Percentiles rank a stretch among this genome's conserved stretches.
Evolutionary conservation across 2,888 invertebrate genomes (phyloP).

Genomic region (Platypus cylindrus): DNA sequence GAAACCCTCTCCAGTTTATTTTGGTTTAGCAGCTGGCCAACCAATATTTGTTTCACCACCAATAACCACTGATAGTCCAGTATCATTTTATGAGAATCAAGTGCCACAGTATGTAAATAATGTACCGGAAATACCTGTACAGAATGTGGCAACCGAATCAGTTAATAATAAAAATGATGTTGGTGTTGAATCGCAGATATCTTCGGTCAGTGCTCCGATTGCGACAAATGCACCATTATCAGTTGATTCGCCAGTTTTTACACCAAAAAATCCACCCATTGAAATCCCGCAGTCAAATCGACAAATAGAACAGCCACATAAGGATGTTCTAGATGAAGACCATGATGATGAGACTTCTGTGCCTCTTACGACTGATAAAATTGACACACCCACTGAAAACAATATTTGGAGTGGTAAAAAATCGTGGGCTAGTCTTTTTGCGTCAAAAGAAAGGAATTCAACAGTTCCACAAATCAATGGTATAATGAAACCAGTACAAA

Average conservation of each 20-base stretch:
- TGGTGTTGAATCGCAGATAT: too few species aligned
- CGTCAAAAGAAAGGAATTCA: conserved; percentile 18
- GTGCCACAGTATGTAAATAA: conserved; percentile 5
- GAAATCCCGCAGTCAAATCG: too few species aligned
- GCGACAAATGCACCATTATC: conserved; percentile 8
- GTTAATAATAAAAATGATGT: too few species aligned
- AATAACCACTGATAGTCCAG: conserved; percentile 2
- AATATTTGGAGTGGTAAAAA: conserved; percentile 10
- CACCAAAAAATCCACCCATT: conserved; percentile 10
- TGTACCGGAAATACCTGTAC: too few species aligned
- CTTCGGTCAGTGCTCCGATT: neutral
- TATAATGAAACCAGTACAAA: conserved; percentile 7
- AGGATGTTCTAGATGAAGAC: too few species aligned
- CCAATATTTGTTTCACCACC: conserved; percentile 10
- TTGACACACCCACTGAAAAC: conserved; percentile 5
- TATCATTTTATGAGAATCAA: conserved; percentile 7
- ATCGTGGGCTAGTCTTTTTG: conserved; percentile 59
- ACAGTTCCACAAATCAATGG: conserved; percentile 17
- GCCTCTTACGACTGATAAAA: neutral
- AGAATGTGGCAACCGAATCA: too few species aligned
- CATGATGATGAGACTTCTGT: too few species aligned
- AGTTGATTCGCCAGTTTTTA: conserved; percentile 10
- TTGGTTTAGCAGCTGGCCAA: conserved; percentile 11
- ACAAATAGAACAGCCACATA: too few species aligned
- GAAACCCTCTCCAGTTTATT: conserved; percentile 9